A percentile compares a stretch with the other conserved stretches of the same genome.
These are phyloP conservation scores for Eretmochelys imbricata DNA, from an alignment of 2,113 vertebrate genomes.

Conservation along the genomic window DNA sequence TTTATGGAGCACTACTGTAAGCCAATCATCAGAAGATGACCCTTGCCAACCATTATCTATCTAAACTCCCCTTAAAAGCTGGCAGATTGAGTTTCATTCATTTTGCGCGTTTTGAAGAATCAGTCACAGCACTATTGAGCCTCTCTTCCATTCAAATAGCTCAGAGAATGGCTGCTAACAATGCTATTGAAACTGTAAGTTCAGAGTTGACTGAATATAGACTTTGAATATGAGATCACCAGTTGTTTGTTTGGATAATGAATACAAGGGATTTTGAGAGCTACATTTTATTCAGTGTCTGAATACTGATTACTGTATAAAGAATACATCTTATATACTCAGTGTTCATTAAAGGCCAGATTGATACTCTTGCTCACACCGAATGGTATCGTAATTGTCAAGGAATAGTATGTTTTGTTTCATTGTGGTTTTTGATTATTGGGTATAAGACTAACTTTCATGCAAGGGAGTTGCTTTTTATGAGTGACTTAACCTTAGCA, in stretches of 20 bases:
- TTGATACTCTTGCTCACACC: background rate
- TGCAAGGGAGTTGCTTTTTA: background rate
- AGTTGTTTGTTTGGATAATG: background rate
- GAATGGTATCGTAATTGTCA: background rate
- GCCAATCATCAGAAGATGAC: background rate
- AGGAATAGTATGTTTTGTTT: background rate
- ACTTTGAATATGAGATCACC: background rate
- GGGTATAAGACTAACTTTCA: background rate
- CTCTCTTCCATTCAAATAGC: background rate
- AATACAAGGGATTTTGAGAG: background rate
- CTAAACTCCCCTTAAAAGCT: background rate
- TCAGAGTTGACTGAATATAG: background rate
- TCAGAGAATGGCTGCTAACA: background rate
- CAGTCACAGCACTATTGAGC: background rate
- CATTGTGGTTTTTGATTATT: background rate
- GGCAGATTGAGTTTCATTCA: background rate
- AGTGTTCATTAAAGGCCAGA: background rate
- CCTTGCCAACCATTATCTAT: background rate
- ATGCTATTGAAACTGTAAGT: background rate
- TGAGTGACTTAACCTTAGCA: rapidly evolving
- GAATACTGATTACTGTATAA: background rate
- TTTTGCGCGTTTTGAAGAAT: background rate
- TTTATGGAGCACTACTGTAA: background rate
- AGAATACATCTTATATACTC: background rate
- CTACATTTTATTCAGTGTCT: background rate